Evolutionary conservation across 2,888 invertebrate genomes (phyloP).

Genomic region (Aleiodes leptofemur): DNA sequence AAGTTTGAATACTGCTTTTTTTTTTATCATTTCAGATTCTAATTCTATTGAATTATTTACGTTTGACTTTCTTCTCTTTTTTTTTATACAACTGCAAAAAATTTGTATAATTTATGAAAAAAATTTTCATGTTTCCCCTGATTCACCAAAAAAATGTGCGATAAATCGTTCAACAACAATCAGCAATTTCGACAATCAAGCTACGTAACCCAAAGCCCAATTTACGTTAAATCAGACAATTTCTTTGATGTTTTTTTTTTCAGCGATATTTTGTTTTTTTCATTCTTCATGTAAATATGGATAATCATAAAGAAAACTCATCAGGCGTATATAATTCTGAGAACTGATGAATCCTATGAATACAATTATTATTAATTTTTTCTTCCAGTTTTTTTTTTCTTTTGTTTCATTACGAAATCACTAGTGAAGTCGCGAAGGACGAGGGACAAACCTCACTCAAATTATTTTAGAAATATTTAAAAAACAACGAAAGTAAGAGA

Average conservation of each 20-base stretch:
- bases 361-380: constrained; percentile 49
- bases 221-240: neutral
- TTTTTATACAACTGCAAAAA: neutral
- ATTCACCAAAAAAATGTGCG: constrained; percentile 25
- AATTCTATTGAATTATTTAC: constrained; percentile 28
- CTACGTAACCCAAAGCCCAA: constrained; percentile 9
- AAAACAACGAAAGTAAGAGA: too few relatives aligned
- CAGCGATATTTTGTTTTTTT: constrained; percentile 34
- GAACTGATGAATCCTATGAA: constrained; percentile 49
- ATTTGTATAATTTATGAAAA: neutral
- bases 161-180: constrained; percentile 12
- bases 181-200: constrained; percentile 9
- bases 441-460: too few relatives aligned
- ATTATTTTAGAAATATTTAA: too few relatives aligned
- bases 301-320: constrained; percentile 58
- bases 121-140: constrained; percentile 8
- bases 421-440: too few relatives aligned
- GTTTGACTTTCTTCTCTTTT: constrained; percentile 28
- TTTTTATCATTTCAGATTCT: too few relatives aligned
- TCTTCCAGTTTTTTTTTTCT: constrained; percentile 37
- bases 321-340: constrained; percentile 61
- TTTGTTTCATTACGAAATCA: constrained; percentile 49
- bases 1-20: neutral
- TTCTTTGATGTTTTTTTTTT: neutral
- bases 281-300: constrained; percentile 33